phyloP scores from a whole-genome alignment of 2,113 vertebrate species.

The Piliocolobus tephrosceles region DNA sequence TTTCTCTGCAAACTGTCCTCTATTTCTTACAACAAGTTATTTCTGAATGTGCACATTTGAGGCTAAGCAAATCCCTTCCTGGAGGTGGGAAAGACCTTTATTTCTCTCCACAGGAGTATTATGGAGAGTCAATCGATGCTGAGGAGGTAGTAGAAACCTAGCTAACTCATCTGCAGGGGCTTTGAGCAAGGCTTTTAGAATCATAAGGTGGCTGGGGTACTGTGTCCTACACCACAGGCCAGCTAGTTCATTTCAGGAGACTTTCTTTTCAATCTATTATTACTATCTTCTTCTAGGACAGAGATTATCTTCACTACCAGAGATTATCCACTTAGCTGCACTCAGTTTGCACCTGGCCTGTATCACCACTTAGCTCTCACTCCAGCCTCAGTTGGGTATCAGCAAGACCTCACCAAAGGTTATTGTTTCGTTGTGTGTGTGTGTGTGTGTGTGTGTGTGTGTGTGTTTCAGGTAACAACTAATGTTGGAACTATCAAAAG shows the following conservation, averaged over 20 bases:
- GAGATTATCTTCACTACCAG: background rate
- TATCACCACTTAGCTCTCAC: background rate
- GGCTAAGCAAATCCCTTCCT: background rate
- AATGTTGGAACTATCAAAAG: background rate
- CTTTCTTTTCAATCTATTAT: background rate
- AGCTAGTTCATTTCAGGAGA: background rate
- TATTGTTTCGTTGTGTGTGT: background rate
- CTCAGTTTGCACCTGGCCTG: background rate
- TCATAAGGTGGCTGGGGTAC: too few relatives aligned
- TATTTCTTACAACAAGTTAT: background rate
- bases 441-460: background rate
- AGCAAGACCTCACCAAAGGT: background rate
- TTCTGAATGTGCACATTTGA: background rate
- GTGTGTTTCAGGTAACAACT: conserved; percentile 10
- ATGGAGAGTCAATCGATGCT: too few relatives aligned
- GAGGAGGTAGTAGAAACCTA: too few relatives aligned
- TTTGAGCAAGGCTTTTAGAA: background rate
- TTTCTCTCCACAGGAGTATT: too few relatives aligned
- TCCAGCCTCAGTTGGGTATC: background rate
- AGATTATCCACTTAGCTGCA: background rate
- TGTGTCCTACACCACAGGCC: background rate
- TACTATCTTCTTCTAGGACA: background rate
- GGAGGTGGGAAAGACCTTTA: too few relatives aligned
- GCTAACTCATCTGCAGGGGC: too few relatives aligned
- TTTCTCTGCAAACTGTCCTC: background rate